Evolutionary conservation across 2,888 invertebrate genomes (phyloP).

Genomic region (Lycia hirtaria): DNA sequence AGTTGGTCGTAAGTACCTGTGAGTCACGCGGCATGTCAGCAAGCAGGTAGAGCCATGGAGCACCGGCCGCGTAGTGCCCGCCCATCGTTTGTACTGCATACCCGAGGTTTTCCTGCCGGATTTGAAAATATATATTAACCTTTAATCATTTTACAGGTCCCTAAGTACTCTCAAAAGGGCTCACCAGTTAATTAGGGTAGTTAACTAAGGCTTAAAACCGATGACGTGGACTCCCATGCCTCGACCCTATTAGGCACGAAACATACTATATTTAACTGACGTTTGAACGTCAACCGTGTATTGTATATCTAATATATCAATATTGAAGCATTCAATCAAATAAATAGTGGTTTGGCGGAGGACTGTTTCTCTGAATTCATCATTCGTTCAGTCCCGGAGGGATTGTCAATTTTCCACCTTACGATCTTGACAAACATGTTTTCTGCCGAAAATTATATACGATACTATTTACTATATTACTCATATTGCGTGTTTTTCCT

Average conservation of each 20-base stretch:
- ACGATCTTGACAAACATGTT: conserved; percentile 44
- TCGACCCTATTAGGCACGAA: conserved; percentile 23
- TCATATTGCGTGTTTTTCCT: conserved; percentile 8
- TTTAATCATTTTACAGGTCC: conserved; percentile 23
- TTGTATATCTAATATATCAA: conserved; percentile 24
- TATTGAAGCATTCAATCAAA: conserved; percentile 31
- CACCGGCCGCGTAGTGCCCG: conserved; percentile 74
- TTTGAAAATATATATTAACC: conserved; percentile 30
- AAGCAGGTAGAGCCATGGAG: conserved; percentile 75
- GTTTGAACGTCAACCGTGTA: conserved; percentile 7
- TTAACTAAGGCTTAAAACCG: conserved; percentile 35
- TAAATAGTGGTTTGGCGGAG: conserved; percentile 35
- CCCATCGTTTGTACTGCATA: conserved; percentile 82
- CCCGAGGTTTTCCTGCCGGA: conserved; percentile 64
- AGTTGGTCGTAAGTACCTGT: conserved; percentile 65
- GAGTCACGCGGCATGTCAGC: conserved; percentile 73
- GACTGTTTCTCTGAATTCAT: conserved; percentile 42
- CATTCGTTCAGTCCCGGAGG: conserved; percentile 40
- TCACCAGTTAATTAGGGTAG: conserved; percentile 34
- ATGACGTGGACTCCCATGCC: conserved; percentile 16
- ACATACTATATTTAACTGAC: conserved; percentile 20
- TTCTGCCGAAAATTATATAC: conserved; percentile 40
- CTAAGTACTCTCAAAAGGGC: conserved; percentile 28
- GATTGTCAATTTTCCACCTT: conserved; percentile 56
- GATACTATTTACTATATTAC: conserved; percentile 28